Base-by-base conservation (phyloP, 2,113 vertebrate genomes). In the Macrotus californicus region DNA sequence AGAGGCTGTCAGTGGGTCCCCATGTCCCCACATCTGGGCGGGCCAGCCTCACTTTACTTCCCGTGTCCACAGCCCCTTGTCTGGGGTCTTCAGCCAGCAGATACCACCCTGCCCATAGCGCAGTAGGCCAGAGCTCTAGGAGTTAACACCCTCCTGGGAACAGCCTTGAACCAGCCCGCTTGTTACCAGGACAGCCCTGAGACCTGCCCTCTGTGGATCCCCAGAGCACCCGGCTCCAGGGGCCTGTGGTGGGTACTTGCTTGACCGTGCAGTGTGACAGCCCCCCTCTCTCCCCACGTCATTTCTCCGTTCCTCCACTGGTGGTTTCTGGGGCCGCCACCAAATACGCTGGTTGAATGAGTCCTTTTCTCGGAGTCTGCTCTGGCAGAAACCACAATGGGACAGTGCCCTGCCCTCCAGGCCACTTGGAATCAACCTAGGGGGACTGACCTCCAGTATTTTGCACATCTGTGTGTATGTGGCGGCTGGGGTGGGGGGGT, bases 211-310 rank as follows among this genome's bases (percentile, higher is more conserved):
- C 77, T 52, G 19, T 12, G 54, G 19, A n/a, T 66, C 21, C 73
- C 87, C 39, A n/a, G n/a, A 26, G 21, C 43, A 50, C n/a, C 54
- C 2, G 16, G 34, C 8, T 39, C n/a, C 52, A 34, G 56, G 4
- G 15, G 34, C 34, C 29, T 18, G 6, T 2, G 3, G 22, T 1
- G 52, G 83, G n/a, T 0, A 16, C 1, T 5, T 0, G 0, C 41
- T 64, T 6, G 14, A 2, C 21, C 34, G 1, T 15, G 31, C 13
- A 72, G 29, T 4, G 15, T 0, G 4, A n/a, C 6, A n/a, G 18
- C 34, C 59, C 41, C n/a, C 41, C 48, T 39, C 16, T 61, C 22
- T 56, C 46, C 22, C 76, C 13, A 0, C 0, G 16, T 39, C 59
- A 8, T 21, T 31, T 61, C 29, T 46, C 34, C 46, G 0, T 16